These are phyloP conservation scores for Copsychus sechellarum DNA, from an alignment of 2,113 vertebrate genomes.

Conservation along the genomic window DNA sequence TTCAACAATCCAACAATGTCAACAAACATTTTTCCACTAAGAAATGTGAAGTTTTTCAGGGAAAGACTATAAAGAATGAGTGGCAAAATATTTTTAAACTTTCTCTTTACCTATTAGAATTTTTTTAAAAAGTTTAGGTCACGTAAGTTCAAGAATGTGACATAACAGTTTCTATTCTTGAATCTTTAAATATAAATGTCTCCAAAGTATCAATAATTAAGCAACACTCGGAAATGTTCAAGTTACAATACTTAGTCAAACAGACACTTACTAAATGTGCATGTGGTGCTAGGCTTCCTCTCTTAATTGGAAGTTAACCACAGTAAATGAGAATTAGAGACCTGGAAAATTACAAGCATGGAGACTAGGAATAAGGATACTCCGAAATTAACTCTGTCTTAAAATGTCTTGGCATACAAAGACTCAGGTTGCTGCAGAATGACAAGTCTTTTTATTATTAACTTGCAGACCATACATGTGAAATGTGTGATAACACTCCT, in stretches of 20 bases:
- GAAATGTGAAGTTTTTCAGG: not conserved
- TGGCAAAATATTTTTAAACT: not conserved
- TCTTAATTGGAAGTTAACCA: not conserved
- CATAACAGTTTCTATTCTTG: not conserved
- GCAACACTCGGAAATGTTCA: not conserved
- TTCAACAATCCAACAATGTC: not conserved
- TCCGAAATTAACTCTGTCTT: not conserved
- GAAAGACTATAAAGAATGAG: not conserved
- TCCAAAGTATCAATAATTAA: not conserved
- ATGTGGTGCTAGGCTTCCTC: not conserved
- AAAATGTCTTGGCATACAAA: not conserved
- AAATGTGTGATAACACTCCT: not conserved
- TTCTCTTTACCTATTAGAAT: not conserved
- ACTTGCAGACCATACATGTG: not conserved
- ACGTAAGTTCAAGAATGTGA: not conserved
- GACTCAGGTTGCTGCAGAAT: not conserved
- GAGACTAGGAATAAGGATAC: not conserved
- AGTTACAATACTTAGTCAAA: not conserved
- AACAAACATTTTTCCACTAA: not conserved
- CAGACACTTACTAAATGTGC: not conserved
- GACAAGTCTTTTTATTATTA: not conserved
- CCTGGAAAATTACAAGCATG: not conserved
- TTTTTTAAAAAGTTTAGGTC: not conserved
- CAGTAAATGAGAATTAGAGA: not conserved
- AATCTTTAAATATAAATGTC: not conserved